Evolutionary conservation across 1,140 invertebrate genomes (phyloP).

Genomic region (Aphis craccivora): DNA sequence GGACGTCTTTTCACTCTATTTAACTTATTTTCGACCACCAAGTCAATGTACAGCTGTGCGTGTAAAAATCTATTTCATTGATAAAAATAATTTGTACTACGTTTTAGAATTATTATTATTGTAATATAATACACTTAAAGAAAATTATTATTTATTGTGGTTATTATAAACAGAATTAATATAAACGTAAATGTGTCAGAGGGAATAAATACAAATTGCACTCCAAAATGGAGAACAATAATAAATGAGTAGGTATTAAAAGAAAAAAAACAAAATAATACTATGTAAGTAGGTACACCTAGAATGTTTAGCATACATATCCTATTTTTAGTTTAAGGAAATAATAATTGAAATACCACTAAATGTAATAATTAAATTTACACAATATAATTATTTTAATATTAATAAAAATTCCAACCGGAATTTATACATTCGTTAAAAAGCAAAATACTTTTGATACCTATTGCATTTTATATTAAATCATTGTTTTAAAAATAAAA

Average conservation of each 20-base stretch:
- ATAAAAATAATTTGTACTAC: background rate
- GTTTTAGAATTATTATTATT: background rate
- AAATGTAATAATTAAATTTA: background rate
- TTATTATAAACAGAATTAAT: background rate
- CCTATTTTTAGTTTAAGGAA: background rate
- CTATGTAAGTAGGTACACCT: background rate
- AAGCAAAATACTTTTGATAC: background rate
- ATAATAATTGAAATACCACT: background rate
- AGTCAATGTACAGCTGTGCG: background rate
- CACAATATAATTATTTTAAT: background rate
- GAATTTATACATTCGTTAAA: background rate
- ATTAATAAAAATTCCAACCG: background rate
- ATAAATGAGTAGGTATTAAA: too few relatives aligned
- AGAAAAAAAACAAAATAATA: conserved; percentile 3
- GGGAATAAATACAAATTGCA: too few relatives aligned
- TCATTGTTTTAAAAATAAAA: background rate
- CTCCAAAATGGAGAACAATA: too few relatives aligned
- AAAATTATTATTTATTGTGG: background rate
- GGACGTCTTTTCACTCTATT: background rate
- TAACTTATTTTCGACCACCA: background rate
- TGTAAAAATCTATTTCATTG: background rate
- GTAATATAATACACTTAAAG: background rate
- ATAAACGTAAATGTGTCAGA: background rate
- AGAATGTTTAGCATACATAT: background rate
- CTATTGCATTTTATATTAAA: background rate